Percentiles rank a stretch among this genome's conserved stretches.
These are phyloP conservation scores for Macquaria ambigua DNA, from an alignment of 2,113 vertebrate genomes.

Conservation along the genomic window DNA sequence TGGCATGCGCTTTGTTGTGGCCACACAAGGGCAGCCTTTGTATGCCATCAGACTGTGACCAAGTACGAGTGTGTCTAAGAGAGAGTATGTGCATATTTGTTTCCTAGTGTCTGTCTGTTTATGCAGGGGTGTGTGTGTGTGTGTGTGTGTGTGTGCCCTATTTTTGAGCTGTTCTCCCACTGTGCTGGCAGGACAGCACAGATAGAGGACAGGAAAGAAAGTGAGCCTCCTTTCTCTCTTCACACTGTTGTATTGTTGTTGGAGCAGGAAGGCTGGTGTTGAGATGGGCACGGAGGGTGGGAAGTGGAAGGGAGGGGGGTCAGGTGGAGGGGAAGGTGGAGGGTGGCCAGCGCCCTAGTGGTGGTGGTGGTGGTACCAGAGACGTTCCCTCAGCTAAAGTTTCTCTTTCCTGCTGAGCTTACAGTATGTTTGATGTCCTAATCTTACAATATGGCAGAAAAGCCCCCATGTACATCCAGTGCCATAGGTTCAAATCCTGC, in stretches of 20 bases:
- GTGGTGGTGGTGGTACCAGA: constrained; percentile 35
- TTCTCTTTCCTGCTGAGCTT: constrained; percentile 9
- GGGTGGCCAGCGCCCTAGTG: constrained; percentile 8
- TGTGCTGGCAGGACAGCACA: constrained; percentile 42
- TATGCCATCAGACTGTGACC: constrained; percentile 43
- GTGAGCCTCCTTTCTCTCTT: constrained; percentile 35
- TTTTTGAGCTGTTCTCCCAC: constrained; percentile 58
- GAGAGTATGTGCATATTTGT: constrained; percentile 56
- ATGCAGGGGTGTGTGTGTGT: constrained; percentile 38
- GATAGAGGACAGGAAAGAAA: constrained; percentile 43
- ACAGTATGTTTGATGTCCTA: constrained; percentile 1
- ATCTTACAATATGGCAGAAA: constrained; percentile 11
- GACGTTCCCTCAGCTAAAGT: constrained; percentile 48
- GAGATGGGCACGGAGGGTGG: constrained; percentile 18
- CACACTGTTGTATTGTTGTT: constrained; percentile 54
- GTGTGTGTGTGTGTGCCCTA: constrained; percentile 49
- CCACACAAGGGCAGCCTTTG: constrained; percentile 67
- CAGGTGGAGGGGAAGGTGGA: constrained; percentile 3
- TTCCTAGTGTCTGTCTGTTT: constrained; percentile 40
- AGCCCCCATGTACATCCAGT: background rate
- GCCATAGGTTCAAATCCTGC: background rate
- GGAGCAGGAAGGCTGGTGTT: constrained; percentile 25
- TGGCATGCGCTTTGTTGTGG: constrained; percentile 54
- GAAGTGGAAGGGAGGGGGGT: too few relatives aligned
- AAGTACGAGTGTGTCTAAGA: constrained; percentile 44